Evolutionary conservation across 2,888 invertebrate genomes (phyloP).

Genomic region (Xanthorhoe spadicearia): DNA sequence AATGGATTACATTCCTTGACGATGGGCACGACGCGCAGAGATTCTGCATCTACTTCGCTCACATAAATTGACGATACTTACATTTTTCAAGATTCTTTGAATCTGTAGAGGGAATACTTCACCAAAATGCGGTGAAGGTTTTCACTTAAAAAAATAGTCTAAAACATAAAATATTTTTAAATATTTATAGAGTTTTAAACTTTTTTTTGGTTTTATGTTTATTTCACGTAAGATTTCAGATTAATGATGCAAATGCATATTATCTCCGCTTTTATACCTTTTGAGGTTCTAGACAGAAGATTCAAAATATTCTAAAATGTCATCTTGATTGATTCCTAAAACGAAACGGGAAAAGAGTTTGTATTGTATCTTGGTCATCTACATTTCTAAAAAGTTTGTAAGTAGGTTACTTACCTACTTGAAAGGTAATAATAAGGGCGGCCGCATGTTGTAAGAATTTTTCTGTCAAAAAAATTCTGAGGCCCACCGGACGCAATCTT

Average conservation of each 20-base stretch:
- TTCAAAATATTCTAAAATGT: background rate
- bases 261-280: slow-evolving; percentile 8
- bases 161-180: slow-evolving; percentile 14
- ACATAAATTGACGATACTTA: background rate
- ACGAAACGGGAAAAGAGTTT: no score
- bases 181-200: slow-evolving; percentile 13
- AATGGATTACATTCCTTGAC: background rate
- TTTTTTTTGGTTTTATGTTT: slow-evolving; percentile 17
- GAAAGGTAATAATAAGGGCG: no score
- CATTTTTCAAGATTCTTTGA: slow-evolving; percentile 15
- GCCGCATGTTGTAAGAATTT: no score
- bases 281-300: slow-evolving; percentile 3
- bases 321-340: no score
- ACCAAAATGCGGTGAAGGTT: slow-evolving; percentile 22
- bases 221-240: slow-evolving; percentile 9
- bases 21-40: no score
- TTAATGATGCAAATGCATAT: background rate
- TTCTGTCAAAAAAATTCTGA: no score
- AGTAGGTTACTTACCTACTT: no score
- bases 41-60: no score
- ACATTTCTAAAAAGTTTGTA: no score
- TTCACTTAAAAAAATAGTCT: slow-evolving; percentile 16
- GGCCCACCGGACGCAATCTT: no score
- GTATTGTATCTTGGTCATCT: no score
- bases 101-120: slow-evolving; percentile 11